These are phyloP conservation scores for Sarcophilus harrisii DNA, from an alignment of 2,797 vertebrate genomes.

Conservation along the genomic window DNA sequence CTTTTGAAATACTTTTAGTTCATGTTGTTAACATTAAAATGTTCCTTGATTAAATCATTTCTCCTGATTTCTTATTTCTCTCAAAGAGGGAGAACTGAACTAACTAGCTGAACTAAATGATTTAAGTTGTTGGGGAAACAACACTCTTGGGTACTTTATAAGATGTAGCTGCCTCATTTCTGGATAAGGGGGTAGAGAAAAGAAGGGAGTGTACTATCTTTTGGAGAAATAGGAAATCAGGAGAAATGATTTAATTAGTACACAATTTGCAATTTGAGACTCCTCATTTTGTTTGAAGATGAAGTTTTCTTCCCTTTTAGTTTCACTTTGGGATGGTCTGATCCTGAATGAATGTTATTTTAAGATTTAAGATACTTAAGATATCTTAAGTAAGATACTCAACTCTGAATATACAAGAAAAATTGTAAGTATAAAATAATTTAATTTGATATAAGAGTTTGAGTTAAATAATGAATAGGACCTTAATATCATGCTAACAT, in stretches of 20 bases:
- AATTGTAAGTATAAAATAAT: neutral
- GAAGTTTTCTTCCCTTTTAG: neutral
- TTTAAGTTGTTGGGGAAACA: slow-evolving; percentile 17
- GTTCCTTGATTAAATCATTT: neutral
- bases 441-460: neutral
- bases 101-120: slow-evolving; percentile 15
- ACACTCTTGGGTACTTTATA: neutral
- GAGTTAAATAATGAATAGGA: neutral
- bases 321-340: neutral
- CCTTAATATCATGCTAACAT: neutral
- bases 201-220: neutral
- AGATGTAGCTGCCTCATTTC: slow-evolving; percentile 4
- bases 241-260: no score
- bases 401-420: neutral
- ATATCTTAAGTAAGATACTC: neutral
- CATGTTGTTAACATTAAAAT: slow-evolving; percentile 29
- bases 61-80: slow-evolving; percentile 8
- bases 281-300: neutral
- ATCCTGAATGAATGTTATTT: neutral
- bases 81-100: slow-evolving; percentile 16
- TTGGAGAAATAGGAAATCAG: no score
- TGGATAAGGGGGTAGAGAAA: slow-evolving; percentile 5
- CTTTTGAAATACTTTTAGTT: slow-evolving; percentile 30
- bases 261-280: no score
- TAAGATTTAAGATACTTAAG: no score